Evolutionary conservation across 2,113 vertebrate genomes (phyloP), one percentile per base, ranked within the genome.

Genomic region (Cephalopholis sonnerati): DNA sequence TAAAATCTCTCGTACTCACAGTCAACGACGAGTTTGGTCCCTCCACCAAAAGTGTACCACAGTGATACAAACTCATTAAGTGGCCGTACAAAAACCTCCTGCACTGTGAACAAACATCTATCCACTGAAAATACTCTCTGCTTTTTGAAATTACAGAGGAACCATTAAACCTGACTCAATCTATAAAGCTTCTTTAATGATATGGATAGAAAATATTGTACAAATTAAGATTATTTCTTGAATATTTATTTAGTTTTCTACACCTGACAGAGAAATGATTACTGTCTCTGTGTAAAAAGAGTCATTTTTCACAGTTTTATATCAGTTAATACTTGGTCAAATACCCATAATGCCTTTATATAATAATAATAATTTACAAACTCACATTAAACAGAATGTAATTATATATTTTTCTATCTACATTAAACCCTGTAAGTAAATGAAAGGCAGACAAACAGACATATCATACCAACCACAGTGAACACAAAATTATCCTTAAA

Each of bases 21-120:
- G 36, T 66, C 15, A 15, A 77, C 2, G 65, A 58, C 16, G 77
- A 87, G 73, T 81, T 77, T 72, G 55, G 81, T 87, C 48, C 86
- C 83, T 74, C 66, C 71, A 50, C 66, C 83, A 29, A 86, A 90
- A 27, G 77, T 75, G 0, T 0, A 8, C 78, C 84, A 89, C 79
- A 77, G 79, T 85, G 88, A 66, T 75, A 61, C 82, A 83, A 71
- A 82, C 65, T 64, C 41, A 44, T 79, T 58, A 48, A 82, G 48
- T 5, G 27, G 76, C 65, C 62, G 61, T 79, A 79, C 85, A 79
- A 85, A 79, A 85, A 84, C 82, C 82, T 76, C 61, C 20, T 63
- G 54, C 32, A 39, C 69, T 66, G 61, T 17, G 20, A 39, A 58
- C 41, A 32, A 64, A 18, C 51, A 15, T 24, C 20, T 55, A 10